phyloP scores from a whole-genome alignment of 2,888 invertebrate genomes.

The Tenodera sinensis region DNA sequence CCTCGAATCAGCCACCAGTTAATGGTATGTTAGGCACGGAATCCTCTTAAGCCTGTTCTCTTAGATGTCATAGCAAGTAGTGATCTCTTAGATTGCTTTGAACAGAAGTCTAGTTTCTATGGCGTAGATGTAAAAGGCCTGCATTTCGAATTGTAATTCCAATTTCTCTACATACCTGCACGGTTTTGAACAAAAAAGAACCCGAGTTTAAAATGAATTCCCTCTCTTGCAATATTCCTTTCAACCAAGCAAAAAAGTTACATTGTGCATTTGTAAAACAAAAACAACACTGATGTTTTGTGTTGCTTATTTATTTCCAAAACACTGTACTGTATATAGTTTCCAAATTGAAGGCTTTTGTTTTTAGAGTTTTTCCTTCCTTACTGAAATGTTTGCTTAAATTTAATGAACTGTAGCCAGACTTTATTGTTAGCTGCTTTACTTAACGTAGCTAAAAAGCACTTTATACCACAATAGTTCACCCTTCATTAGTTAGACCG shows the following conservation, averaged over 20 bases:
- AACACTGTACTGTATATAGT: background rate
- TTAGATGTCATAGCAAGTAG: background rate
- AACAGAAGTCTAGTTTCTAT: background rate
- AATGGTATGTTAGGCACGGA: constrained; percentile 37
- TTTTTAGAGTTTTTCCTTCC: background rate
- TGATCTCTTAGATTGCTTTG: background rate
- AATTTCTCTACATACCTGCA: background rate
- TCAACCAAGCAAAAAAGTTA: background rate
- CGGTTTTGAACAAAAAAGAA: background rate
- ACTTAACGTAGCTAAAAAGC: background rate
- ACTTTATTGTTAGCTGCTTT: background rate
- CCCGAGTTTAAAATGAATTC: background rate
- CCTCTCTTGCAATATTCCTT: background rate
- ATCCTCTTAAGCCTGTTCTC: background rate
- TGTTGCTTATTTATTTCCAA: background rate
- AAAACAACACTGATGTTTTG: background rate
- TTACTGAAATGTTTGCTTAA: background rate
- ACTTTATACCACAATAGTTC: background rate
- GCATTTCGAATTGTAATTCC: background rate
- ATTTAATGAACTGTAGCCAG: background rate
- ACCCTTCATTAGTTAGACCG: background rate
- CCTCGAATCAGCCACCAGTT: constrained; percentile 38
- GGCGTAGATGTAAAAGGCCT: background rate
- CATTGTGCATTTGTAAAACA: background rate
- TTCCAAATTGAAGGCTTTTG: background rate